These are phyloP conservation scores for Hucho hucho DNA, from an alignment of 2,113 vertebrate species.

Conservation along the genomic window DNA sequence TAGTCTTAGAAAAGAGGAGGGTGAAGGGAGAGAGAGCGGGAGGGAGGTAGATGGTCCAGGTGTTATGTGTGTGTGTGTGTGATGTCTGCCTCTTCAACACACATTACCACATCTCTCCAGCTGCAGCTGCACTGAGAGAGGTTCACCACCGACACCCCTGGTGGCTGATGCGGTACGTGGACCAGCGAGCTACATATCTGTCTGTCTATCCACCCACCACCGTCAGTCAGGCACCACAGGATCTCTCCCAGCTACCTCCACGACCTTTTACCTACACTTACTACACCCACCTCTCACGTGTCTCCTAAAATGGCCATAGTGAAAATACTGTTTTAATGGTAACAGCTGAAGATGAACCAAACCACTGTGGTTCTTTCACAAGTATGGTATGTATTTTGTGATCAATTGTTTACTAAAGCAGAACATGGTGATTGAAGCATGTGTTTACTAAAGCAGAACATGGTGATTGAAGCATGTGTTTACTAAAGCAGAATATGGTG, in stretches of 20 bases:
- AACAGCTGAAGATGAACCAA: too few relatives aligned
- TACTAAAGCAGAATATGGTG: too few relatives aligned
- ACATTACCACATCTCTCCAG: constrained; percentile 38
- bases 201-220: constrained; percentile 26
- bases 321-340: too few relatives aligned
- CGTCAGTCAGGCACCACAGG: constrained; percentile 14
- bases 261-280: neutral
- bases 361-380: too few relatives aligned
- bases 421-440: too few relatives aligned
- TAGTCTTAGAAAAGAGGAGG: neutral
- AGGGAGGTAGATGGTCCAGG: constrained; percentile 15
- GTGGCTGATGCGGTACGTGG: neutral
- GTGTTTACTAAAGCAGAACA: too few relatives aligned
- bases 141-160: constrained; percentile 41
- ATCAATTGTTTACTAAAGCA: too few relatives aligned
- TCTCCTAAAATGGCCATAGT: too few relatives aligned
- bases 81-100: constrained; percentile 48
- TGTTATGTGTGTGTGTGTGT: constrained; percentile 21
- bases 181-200: constrained; percentile 34
- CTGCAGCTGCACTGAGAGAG: constrained; percentile 40
- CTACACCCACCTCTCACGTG: neutral
- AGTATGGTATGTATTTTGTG: too few relatives aligned
- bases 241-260: constrained; percentile 42
- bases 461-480: too few relatives aligned
- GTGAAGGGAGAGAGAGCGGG: neutral